These are phyloP conservation scores for Timandra comae DNA, from an alignment of 2,888 invertebrate genomes.

Conservation along the genomic window DNA sequence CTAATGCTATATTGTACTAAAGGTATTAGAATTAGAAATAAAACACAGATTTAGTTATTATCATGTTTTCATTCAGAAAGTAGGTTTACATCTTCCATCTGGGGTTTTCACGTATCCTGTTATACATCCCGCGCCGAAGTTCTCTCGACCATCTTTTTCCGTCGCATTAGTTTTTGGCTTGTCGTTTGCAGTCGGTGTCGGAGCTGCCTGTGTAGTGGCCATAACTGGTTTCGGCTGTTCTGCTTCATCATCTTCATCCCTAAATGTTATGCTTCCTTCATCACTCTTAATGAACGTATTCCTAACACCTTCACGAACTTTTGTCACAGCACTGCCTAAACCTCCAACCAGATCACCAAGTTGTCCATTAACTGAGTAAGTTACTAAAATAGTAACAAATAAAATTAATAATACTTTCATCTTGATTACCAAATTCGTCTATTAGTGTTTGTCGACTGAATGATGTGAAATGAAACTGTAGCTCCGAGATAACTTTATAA, in stretches of 20 bases:
- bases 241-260: background rate
- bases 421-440: too few relatives aligned
- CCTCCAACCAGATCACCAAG: too few relatives aligned
- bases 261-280: background rate
- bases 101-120: constrained; percentile 44
- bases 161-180: constrained; percentile 16
- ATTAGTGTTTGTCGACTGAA: too few relatives aligned
- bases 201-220: constrained; percentile 6
- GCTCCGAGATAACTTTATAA: constrained; percentile 20
- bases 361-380: too few relatives aligned
- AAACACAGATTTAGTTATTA: too few relatives aligned
- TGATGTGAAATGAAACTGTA: constrained; percentile 4
- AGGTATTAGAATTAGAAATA: too few relatives aligned
- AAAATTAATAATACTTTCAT: too few relatives aligned
- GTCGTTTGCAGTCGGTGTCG: constrained; percentile 11
- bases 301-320: background rate
- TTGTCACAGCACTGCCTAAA: background rate
- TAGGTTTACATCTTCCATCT: constrained; percentile 56
- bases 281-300: background rate
- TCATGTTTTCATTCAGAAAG: constrained; percentile 21
- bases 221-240: background rate
- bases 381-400: too few relatives aligned
- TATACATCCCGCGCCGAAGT: constrained; percentile 44
- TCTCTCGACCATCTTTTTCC: constrained; percentile 45
- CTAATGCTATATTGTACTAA: too few relatives aligned